Evolutionary conservation across 2,888 invertebrate species (phyloP).

Genomic region (Argyresthia albistria): DNA sequence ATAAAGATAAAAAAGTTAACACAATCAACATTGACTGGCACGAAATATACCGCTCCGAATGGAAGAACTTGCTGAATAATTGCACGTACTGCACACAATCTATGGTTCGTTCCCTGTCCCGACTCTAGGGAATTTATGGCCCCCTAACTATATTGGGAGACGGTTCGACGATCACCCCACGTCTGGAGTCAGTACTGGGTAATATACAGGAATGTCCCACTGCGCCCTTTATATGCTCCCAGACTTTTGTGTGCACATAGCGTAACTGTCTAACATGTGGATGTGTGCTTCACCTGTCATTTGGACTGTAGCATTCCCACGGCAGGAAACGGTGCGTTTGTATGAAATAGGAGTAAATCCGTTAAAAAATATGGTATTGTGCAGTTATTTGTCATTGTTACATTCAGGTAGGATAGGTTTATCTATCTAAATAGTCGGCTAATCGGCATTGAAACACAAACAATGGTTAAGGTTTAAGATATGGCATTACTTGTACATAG

Average conservation of each 20-base stretch:
- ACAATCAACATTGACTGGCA: too few relatives aligned
- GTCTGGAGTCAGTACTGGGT: constrained; percentile 6
- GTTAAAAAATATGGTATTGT: too few relatives aligned
- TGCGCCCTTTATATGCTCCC: not conserved
- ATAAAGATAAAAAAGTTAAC: too few relatives aligned
- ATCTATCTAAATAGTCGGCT: too few relatives aligned
- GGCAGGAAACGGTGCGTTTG: not conserved
- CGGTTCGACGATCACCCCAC: constrained; percentile 52
- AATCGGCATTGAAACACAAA: too few relatives aligned
- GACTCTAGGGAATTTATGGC: constrained; percentile 3
- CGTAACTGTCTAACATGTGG: constrained; percentile 49
- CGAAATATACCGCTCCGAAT: too few relatives aligned
- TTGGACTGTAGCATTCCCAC: constrained; percentile 5
- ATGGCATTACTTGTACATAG: too few relatives aligned
- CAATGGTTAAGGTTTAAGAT: too few relatives aligned
- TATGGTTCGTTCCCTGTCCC: constrained; percentile 1
- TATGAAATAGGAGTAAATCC: too few relatives aligned
- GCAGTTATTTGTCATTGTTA: too few relatives aligned
- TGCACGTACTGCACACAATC: constrained; percentile 11
- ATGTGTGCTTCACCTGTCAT: constrained; percentile 50
- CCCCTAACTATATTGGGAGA: constrained; percentile 24
- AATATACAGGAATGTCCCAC: constrained; percentile 28
- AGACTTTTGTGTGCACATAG: constrained; percentile 31
- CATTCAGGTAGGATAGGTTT: too few relatives aligned
- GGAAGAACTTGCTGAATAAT: not conserved